These are phyloP conservation scores for roundworm (Caenorhabditis elegans) DNA, from an alignment of 1,140 invertebrate species.

Conservation along the genomic window WBcel235 BX284606.5:4113501-4114000, in stretches of 20 bases:
- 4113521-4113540: not conserved
- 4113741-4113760: too few species aligned
- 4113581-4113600: slow-evolving; percentile 24
- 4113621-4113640: not conserved
- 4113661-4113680: too few species aligned
- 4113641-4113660: too few species aligned
- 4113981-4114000: not conserved
- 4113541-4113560: not conserved
- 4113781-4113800: not conserved
- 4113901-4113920: not conserved
- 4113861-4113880: not conserved
- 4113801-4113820: not conserved
- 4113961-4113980: not conserved
- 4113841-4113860: not conserved
- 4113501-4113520: slow-evolving; percentile 21
- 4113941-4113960: not conserved
- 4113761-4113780: too few species aligned
- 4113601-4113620: not conserved
- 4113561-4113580: slow-evolving; percentile 11
- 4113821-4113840: not conserved
- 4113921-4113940: not conserved
- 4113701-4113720: too few species aligned
- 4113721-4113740: too few species aligned
- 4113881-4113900: not conserved
- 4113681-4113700: too few species aligned